phyloP scores from a whole-genome alignment of 2,113 vertebrate species.

The Eulemur rufifrons region DNA sequence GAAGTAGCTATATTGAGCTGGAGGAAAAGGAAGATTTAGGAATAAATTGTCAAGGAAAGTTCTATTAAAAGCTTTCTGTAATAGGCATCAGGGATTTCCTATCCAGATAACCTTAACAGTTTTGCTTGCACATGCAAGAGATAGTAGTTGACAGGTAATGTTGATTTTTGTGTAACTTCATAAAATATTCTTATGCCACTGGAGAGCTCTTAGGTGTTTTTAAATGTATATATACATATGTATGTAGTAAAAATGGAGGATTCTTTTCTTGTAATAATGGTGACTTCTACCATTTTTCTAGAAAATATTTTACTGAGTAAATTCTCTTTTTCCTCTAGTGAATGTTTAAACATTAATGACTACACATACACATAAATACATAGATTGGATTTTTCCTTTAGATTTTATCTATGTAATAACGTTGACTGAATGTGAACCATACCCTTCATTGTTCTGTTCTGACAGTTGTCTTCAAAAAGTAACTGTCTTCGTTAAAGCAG shows the following conservation, averaged over 20 bases:
- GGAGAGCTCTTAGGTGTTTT: background rate
- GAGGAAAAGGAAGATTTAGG: background rate
- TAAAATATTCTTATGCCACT: background rate
- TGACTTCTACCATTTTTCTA: slow-evolving; percentile 5
- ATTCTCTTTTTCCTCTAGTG: background rate
- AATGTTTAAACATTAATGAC: background rate
- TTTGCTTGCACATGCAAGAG: background rate
- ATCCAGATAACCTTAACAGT: background rate
- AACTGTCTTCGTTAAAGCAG: background rate
- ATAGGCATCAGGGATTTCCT: background rate
- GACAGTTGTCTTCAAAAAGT: background rate
- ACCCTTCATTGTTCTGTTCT: background rate
- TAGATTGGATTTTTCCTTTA: background rate
- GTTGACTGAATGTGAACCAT: background rate
- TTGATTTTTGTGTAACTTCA: background rate
- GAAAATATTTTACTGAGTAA: background rate
- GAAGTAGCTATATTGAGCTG: background rate
- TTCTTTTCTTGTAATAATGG: slow-evolving; percentile 8
- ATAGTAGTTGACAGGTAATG: background rate
- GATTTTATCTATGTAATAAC: background rate
- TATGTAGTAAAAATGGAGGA: background rate
- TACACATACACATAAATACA: background rate
- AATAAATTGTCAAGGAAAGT: background rate
- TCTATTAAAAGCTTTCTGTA: background rate
- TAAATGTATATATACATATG: background rate